phyloP scores from a whole-genome alignment of 2,797 vertebrate species.

The Cirrhinus mrigala region DNA sequence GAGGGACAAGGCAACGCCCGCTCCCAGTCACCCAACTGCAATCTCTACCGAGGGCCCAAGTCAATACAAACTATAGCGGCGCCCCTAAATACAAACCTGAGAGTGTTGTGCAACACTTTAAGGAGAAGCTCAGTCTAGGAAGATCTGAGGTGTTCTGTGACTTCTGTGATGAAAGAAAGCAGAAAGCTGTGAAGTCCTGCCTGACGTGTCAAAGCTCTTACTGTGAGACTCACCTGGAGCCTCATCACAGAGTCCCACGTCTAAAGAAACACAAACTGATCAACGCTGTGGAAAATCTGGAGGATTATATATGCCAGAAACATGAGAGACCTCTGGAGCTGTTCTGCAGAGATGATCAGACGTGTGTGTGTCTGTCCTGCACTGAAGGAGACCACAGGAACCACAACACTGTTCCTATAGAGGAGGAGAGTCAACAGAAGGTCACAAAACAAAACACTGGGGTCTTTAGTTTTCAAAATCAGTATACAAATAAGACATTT shows the following conservation, averaged over 20 bases:
- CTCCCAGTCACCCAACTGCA: too few species aligned
- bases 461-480: too few species aligned
- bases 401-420: not conserved
- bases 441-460: not conserved
- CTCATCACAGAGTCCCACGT: not conserved
- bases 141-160: not conserved
- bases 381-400: not conserved
- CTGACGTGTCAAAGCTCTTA: not conserved
- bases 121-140: not conserved
- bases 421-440: not conserved
- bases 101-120: not conserved
- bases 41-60: too few species aligned
- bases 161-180: not conserved
- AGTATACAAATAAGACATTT: not conserved
- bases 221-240: not conserved
- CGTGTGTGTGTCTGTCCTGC: not conserved
- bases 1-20: too few species aligned
- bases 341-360: constrained; percentile 5
- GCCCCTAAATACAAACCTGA: not conserved
- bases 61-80: too few species aligned
- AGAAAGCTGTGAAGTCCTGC: not conserved
- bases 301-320: not conserved
- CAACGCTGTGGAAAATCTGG: not conserved
- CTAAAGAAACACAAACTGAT: not conserved
- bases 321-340: not conserved